Base-by-base conservation (phyloP, 2,797 vertebrate species). In the Kryptolebias ocellatus region DNA sequence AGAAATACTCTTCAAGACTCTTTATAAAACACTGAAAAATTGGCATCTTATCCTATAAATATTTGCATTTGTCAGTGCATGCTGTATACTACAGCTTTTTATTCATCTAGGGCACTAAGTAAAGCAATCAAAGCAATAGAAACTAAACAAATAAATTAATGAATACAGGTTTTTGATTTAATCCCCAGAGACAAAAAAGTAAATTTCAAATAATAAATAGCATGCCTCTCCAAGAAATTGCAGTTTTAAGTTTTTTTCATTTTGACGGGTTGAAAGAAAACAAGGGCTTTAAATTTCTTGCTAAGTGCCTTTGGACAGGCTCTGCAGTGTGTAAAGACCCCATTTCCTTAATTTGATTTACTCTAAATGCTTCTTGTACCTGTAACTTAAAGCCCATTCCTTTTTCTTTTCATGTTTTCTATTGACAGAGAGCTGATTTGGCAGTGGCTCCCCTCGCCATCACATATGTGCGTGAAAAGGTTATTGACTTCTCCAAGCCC, bases 401-500 rank as follows among this genome's bases (percentile, higher is more conserved):
- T 89, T 86, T 89, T 84, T 76, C 66, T 67, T 78, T 92, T 90
- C 85, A 67, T 95, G 68, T 94, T 93, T 94, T 46, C 70, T 94
- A 72, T 94, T 91, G 92, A 94, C 96, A 99, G 97, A 99, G 98
- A 95, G 95, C 95, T 71, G 97, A 99, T 85, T 95, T 99, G 91
- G 97, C 97, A 44, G 96, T 98, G 84, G 96, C 98, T 67, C 97
- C 98, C 27, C 89, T 99, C 93, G 96, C 98, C 89, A 99, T 99
- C 94, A 99, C 97, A 81, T 99, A 99, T 77, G 95, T 96, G 82
- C 93, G 98, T 72, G 98, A 99, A 95, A 99, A 99, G 93, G 98
- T 98, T 92, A 99, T 99, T 92, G 98, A 99, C 94, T 99, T 99
- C 92, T 99, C 98, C 77, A 99, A 99, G 92, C 97, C 97, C 49